A percentile compares a stretch with the other conserved stretches of the same genome.
phyloP scores from a whole-genome alignment of 23 tunicate species.

The Styela plicata region DNA sequence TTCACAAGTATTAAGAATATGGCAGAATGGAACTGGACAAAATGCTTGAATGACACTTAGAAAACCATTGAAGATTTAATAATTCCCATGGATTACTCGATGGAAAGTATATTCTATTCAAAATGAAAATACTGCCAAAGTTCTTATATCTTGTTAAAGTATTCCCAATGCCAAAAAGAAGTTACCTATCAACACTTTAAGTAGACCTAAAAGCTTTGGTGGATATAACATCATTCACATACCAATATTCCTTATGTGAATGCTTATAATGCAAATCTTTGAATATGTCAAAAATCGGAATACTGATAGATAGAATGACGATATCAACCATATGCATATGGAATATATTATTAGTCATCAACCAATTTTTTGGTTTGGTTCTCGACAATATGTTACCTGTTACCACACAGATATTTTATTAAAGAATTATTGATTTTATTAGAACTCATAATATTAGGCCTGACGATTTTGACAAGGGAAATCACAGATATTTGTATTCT shows the following conservation, averaged over 20 bases:
- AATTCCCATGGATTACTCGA: too few relatives aligned
- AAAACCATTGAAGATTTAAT: background rate
- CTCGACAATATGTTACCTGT: too few relatives aligned
- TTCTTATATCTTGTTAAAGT: background rate
- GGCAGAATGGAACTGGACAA: background rate
- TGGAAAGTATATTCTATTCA: background rate
- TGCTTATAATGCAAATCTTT: background rate
- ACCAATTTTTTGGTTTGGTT: too few relatives aligned
- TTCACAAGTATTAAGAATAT: background rate
- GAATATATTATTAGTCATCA: background rate
- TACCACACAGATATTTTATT: too few relatives aligned
- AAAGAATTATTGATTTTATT: too few relatives aligned
- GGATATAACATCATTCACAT: background rate
- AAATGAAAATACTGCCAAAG: background rate
- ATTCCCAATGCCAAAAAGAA: background rate
- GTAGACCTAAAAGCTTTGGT: background rate
- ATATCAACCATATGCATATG: background rate
- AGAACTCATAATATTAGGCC: too few relatives aligned
- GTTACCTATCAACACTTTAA: background rate
- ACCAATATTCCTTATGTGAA: background rate
- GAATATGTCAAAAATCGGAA: background rate
- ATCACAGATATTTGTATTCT: too few relatives aligned
- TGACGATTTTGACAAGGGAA: too few relatives aligned
- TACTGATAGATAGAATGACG: background rate
- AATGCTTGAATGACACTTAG: background rate